phyloP scores from a whole-genome alignment of 2,888 invertebrate genomes.

The Pinctada fucata region DNA sequence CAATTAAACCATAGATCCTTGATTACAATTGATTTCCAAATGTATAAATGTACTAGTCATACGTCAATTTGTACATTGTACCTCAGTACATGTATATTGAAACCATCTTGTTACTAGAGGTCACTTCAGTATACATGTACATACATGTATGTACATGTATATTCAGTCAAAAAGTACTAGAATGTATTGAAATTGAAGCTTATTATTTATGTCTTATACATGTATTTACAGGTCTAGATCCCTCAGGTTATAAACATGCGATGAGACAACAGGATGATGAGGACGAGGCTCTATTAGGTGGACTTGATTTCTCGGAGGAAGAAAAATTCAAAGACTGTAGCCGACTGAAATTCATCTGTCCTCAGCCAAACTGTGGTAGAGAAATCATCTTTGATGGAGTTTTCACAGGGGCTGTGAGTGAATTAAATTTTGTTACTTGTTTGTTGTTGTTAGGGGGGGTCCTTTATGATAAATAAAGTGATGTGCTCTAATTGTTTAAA shows the following conservation, averaged over 20 bases:
- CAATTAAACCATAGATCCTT: too few species aligned
- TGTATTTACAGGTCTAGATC: conserved; percentile 77
- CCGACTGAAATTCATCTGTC: conserved; percentile 82
- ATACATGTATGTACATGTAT: too few species aligned
- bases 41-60: too few species aligned
- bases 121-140: too few species aligned
- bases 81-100: too few species aligned
- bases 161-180: too few species aligned
- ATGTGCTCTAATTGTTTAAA: not conserved
- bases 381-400: conserved; percentile 78
- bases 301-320: conserved; percentile 76
- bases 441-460: not conserved
- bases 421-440: not conserved
- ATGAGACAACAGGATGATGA: conserved; percentile 72
- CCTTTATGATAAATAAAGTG: not conserved
- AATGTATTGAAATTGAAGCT: too few species aligned
- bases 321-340: conserved; percentile 81
- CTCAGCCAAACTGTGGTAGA: conserved; percentile 76
- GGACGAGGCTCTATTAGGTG: conserved; percentile 71
- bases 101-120: too few species aligned
- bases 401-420: conserved; percentile 67
- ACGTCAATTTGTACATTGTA: too few species aligned
- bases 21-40: too few species aligned
- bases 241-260: conserved; percentile 76
- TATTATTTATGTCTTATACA: not conserved